These are phyloP conservation scores for Notolepis coatsorum DNA, from an alignment of 2,797 vertebrate genomes.

Conservation along the genomic window DNA sequence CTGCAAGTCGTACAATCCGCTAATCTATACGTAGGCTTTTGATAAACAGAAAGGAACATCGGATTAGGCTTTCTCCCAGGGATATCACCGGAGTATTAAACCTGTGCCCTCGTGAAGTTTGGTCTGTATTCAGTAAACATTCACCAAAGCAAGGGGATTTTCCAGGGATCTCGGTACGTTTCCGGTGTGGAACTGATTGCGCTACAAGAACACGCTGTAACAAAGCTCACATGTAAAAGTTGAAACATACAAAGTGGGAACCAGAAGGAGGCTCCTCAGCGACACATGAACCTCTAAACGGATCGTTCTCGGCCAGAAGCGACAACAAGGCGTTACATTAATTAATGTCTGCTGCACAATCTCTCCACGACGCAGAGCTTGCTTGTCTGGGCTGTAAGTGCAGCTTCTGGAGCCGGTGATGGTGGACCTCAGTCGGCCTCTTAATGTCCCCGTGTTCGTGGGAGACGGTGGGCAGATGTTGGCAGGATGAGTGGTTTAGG, in stretches of 20 bases:
- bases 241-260: slow-evolving; percentile 62
- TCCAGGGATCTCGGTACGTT: slow-evolving; percentile 32
- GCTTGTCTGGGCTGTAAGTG: slow-evolving; percentile 73
- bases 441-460: slow-evolving; percentile 21
- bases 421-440: slow-evolving; percentile 42
- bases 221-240: slow-evolving; percentile 35
- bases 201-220: slow-evolving; percentile 24
- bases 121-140: slow-evolving; percentile 2
- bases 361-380: slow-evolving; percentile 60
- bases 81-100: slow-evolving; percentile 5
- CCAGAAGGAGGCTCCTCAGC: slow-evolving; percentile 16
- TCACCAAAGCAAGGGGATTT: slow-evolving; percentile 16
- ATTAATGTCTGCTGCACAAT: slow-evolving; percentile 65
- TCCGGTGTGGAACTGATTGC: slow-evolving; percentile 41
- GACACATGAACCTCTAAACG: slow-evolving; percentile 30
- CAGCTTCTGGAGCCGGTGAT: slow-evolving; percentile 10
- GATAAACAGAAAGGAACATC: too few relatives aligned
- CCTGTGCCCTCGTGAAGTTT: slow-evolving; percentile 8
- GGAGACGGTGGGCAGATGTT: slow-evolving; percentile 38
- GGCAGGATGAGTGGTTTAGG: too few relatives aligned
- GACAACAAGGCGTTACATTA: slow-evolving; percentile 58
- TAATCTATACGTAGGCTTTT: too few relatives aligned
- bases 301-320: slow-evolving; percentile 51
- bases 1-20: too few relatives aligned
- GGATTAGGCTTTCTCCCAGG: too few relatives aligned